Percentiles rank a stretch among this genome's conserved stretches.
phyloP scores from a whole-genome alignment of 1,140 invertebrate genomes.

The Drosophila takahashii region DNA sequence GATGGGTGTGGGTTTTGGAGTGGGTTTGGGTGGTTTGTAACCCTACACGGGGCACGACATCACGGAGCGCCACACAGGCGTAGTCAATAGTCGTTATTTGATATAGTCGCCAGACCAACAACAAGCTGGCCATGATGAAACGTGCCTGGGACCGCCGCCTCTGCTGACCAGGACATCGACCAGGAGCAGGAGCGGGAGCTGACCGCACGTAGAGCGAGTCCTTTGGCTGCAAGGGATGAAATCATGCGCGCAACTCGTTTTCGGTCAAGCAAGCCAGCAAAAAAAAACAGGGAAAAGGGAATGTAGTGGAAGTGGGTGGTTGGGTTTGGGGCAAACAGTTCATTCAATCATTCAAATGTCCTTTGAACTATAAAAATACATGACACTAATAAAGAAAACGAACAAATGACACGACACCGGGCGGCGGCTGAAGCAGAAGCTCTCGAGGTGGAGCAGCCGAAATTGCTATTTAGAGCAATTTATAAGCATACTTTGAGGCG shows the following conservation, averaged over 20 bases:
- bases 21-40: slow-evolving; percentile 51
- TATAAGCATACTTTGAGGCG: slow-evolving; percentile 82
- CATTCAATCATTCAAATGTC: slow-evolving; percentile 85
- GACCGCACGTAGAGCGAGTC: slow-evolving; percentile 72
- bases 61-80: slow-evolving; percentile 56
- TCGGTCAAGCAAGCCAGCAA: slow-evolving; percentile 54
- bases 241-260: slow-evolving; percentile 83
- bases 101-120: slow-evolving; percentile 78
- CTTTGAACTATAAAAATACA: slow-evolving; percentile 85
- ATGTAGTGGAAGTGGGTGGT: not conserved
- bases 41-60: slow-evolving; percentile 68
- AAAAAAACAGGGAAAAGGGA: not conserved
- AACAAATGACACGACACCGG: slow-evolving; percentile 81
- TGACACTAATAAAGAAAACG: slow-evolving; percentile 85
- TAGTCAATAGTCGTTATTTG: slow-evolving; percentile 83
- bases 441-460: slow-evolving; percentile 40
- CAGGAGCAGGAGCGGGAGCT: slow-evolving; percentile 43
- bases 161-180: slow-evolving; percentile 70
- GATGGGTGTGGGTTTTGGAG: slow-evolving; percentile 1
- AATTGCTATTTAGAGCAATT: slow-evolving; percentile 80
- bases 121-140: slow-evolving; percentile 77
- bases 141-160: slow-evolving; percentile 64
- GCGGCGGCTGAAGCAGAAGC: slow-evolving; percentile 1
- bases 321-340: slow-evolving; percentile 59
- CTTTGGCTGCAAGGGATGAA: slow-evolving; percentile 79